Conservation (phyloP, 2,888 invertebrate species). For the Drosophila meridiana region DNA sequence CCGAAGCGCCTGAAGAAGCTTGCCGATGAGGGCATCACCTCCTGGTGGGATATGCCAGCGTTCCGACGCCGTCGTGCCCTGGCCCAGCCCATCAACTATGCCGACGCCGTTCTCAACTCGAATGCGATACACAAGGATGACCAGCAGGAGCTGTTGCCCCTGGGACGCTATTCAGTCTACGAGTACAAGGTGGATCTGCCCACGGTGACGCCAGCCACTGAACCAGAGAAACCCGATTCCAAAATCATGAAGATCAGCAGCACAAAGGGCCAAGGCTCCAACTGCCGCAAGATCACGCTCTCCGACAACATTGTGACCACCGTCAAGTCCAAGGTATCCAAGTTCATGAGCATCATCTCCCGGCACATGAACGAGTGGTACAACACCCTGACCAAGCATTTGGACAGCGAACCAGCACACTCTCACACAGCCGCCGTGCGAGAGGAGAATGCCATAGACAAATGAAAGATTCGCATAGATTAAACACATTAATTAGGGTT, state of each 20-base stretch:
- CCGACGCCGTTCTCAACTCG: conserved; percentile 48
- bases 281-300: conserved; percentile 20
- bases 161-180: conserved; percentile 52
- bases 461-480: conserved; percentile 3
- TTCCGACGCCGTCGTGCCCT: conserved; percentile 56
- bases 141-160: conserved; percentile 52
- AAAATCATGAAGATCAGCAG: conserved; percentile 56
- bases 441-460: conserved; percentile 45
- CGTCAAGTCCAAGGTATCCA: conserved; percentile 74
- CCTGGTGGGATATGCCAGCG: conserved; percentile 79
- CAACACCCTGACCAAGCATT: conserved; percentile 70
- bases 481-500: background rate
- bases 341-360: conserved; percentile 77
- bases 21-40: conserved; percentile 46
- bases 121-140: conserved; percentile 77
- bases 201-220: conserved; percentile 10
- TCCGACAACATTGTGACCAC: conserved; percentile 67
- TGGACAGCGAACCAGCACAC: conserved; percentile 36
- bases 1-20: conserved; percentile 27
- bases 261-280: conserved; percentile 1
- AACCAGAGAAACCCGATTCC: conserved; percentile 30
- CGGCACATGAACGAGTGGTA: conserved; percentile 83
- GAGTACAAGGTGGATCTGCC: conserved; percentile 56
- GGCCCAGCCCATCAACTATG: conserved; percentile 33
- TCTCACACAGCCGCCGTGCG: background rate